Evolutionary conservation across 1,140 invertebrate species (phyloP).

Genomic region (Brachionus paranguensis): DNA sequence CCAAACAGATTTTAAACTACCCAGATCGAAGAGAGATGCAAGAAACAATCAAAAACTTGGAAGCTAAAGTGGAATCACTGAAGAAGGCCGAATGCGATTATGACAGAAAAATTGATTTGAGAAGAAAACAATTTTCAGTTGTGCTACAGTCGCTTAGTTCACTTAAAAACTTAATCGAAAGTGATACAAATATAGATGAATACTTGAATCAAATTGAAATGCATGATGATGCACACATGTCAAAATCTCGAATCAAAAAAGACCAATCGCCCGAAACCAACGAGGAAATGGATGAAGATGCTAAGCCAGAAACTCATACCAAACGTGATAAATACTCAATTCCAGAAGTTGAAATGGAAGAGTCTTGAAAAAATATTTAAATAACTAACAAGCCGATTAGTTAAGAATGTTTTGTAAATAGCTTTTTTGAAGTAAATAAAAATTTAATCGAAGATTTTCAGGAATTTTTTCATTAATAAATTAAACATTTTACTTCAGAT

Average conservation of each 20-base stretch:
- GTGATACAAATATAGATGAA: constrained; percentile 26
- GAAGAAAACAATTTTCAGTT: constrained; percentile 32
- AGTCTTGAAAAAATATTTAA: background rate
- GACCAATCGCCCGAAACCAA: background rate
- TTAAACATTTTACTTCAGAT: background rate
- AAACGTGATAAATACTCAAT: constrained; percentile 18
- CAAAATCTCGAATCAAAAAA: background rate
- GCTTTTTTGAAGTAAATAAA: background rate
- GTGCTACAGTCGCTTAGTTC: constrained; percentile 23
- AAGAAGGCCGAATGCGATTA: constrained; percentile 11
- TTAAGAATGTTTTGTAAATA: background rate
- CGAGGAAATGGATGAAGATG: constrained; percentile 24
- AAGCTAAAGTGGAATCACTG: background rate
- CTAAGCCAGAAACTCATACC: background rate
- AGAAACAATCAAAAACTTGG: constrained; percentile 16
- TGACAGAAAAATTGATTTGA: constrained; percentile 35
- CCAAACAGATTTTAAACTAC: constrained; percentile 27
- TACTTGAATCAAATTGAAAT: background rate
- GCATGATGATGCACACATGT: background rate
- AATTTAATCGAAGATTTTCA: background rate
- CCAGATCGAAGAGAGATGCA: constrained; percentile 20
- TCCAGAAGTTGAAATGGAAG: constrained; percentile 29
- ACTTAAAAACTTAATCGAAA: constrained; percentile 28
- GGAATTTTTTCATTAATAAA: background rate
- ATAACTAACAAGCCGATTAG: background rate